Evolutionary conservation across 30 jellyfish, hydroid and myxozoan genomes (phyloP).

Genomic region (Pelagia noctiluca): DNA sequence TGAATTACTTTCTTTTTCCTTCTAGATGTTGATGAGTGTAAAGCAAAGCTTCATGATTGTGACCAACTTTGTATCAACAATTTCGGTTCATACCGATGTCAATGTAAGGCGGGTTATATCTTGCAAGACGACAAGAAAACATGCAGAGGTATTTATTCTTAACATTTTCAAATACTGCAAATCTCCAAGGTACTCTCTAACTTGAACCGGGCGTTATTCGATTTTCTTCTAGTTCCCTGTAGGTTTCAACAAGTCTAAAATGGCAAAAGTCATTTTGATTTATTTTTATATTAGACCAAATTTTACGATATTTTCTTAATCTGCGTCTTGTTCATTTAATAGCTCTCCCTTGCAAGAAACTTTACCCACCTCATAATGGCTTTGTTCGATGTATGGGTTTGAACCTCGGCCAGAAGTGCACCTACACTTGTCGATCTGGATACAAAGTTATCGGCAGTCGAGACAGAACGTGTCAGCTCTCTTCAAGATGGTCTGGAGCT

Average conservation of each 20-base stretch:
- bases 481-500: constrained; percentile 73
- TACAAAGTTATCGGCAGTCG: constrained; percentile 49
- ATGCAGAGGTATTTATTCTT: constrained; percentile 63
- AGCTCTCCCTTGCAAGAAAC: constrained; percentile 74
- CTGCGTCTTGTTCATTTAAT: not conserved
- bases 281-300: no score
- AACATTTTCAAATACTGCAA: not conserved
- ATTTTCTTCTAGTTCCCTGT: not conserved
- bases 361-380: constrained; percentile 56
- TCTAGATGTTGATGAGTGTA: constrained; percentile 74
- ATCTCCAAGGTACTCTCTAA: not conserved
- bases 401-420: constrained; percentile 61
- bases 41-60: constrained; percentile 35
- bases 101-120: constrained; percentile 55
- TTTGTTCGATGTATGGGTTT: constrained; percentile 59
- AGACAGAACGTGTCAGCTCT: constrained; percentile 61
- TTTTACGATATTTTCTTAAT: not conserved
- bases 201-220: constrained; percentile 8
- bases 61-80: constrained; percentile 63
- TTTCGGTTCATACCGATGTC: constrained; percentile 73
- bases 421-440: constrained; percentile 61
- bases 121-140: constrained; percentile 65
- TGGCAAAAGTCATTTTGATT: no score
- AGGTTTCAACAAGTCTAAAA: not conserved
- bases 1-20: not conserved